Evolutionary conservation across 2,888 invertebrate species (phyloP).

Genomic region (Rhingia rostrata): DNA sequence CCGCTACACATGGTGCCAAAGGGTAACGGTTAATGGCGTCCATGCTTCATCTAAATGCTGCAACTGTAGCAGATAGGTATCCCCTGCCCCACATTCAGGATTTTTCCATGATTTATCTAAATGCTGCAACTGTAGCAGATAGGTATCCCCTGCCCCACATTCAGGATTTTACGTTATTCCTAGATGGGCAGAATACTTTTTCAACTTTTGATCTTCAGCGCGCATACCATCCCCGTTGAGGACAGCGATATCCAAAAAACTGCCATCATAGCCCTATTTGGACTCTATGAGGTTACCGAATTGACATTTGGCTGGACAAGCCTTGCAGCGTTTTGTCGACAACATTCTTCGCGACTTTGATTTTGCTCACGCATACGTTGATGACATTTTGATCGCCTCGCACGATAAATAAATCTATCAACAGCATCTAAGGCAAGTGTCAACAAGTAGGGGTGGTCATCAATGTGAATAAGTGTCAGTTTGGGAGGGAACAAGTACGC

Average conservation of each 20-base stretch:
- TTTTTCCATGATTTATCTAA: too few relatives aligned
- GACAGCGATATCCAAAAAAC: background rate
- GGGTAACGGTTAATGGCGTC: constrained; percentile 7
- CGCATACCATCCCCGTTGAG: constrained; percentile 27
- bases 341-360: too few relatives aligned
- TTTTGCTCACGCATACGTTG: constrained; percentile 75
- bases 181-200: constrained; percentile 14
- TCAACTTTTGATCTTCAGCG: constrained; percentile 21
- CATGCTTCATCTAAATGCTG: constrained; percentile 15
- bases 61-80: constrained; percentile 16
- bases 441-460: background rate
- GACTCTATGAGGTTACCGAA: too few relatives aligned
- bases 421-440: background rate
- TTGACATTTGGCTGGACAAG: too few relatives aligned
- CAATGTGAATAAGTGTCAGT: constrained; percentile 7
- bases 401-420: background rate
- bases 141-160: too few relatives aligned
- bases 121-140: too few relatives aligned
- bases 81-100: constrained; percentile 20
- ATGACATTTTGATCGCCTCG: constrained; percentile 41
- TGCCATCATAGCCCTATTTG: too few relatives aligned
- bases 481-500: constrained; percentile 38
- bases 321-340: constrained; percentile 76
- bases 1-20: constrained; percentile 19
- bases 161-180: constrained; percentile 8